Evolutionary conservation across 2,113 vertebrate genomes (phyloP).

Genomic region (Colius striatus): DNA sequence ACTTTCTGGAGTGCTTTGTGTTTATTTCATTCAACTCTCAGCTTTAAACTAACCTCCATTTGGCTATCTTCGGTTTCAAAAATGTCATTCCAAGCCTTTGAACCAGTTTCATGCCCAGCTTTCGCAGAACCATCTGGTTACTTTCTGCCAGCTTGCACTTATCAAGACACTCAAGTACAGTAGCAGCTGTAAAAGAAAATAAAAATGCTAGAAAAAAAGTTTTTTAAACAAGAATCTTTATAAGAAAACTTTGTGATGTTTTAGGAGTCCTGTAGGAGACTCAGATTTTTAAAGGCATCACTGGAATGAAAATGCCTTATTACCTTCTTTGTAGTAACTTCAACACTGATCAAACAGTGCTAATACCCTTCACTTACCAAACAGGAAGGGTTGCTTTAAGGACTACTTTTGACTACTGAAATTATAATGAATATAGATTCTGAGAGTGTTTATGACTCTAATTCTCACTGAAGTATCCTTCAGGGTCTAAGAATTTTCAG

Average conservation of each 20-base stretch:
- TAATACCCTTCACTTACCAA: background rate
- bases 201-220: background rate
- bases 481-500: background rate
- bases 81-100: slow-evolving; percentile 92
- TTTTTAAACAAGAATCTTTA: background rate
- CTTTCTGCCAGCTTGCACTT: slow-evolving; percentile 83
- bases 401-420: background rate
- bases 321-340: background rate
- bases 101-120: slow-evolving; percentile 89
- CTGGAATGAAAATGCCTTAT: background rate
- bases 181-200: slow-evolving; percentile 76
- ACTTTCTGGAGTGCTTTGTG: background rate
- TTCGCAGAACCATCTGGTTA: slow-evolving; percentile 87
- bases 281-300: background rate
- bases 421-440: background rate
- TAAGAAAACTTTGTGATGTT: background rate
- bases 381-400: background rate
- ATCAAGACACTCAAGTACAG: slow-evolving; percentile 85
- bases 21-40: background rate
- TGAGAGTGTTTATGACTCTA: background rate
- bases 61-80: slow-evolving; percentile 89
- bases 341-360: background rate
- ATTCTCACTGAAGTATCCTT: background rate
- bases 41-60: slow-evolving; percentile 86
- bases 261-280: background rate